Evolutionary conservation across 2,888 invertebrate species (phyloP).

Genomic region (Ramazzottius varieornatus): DNA sequence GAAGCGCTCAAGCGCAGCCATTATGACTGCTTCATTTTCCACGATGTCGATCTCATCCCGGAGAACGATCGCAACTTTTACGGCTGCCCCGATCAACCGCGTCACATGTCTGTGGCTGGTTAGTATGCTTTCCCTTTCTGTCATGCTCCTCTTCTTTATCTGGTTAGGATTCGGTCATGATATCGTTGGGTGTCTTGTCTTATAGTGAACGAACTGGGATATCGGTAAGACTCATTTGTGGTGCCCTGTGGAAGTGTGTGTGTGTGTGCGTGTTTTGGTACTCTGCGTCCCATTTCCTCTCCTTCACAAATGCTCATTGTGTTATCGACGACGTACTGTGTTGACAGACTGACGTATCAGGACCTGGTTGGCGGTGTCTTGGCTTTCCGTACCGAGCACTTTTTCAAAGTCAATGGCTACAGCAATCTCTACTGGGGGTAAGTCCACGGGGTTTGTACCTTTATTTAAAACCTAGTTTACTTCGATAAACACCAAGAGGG

Average conservation of each 20-base stretch:
- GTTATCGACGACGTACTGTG: no score
- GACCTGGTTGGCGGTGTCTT: slow-evolving; percentile 23
- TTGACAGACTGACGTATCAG: slow-evolving; percentile 19
- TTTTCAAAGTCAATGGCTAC: slow-evolving; percentile 24
- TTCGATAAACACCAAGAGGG: no score
- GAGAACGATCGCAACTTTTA: slow-evolving; percentile 20
- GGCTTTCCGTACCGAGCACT: slow-evolving; percentile 20
- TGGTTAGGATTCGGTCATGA: no score
- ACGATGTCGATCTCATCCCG: slow-evolving; percentile 23
- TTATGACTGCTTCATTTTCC: slow-evolving; percentile 19
- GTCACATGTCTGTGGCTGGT: slow-evolving; percentile 14
- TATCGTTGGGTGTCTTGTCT: no score
- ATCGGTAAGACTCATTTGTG: no score
- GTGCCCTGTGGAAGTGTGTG: no score
- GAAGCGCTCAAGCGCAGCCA: slow-evolving; percentile 14
- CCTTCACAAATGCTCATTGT: background rate
- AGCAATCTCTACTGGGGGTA: slow-evolving; percentile 23
- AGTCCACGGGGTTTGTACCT: no score
- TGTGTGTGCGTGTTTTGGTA: no score
- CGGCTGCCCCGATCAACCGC: slow-evolving; percentile 18
- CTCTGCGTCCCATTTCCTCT: background rate
- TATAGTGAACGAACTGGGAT: slow-evolving; percentile 1
- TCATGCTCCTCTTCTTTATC: no score
- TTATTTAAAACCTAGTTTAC: no score
- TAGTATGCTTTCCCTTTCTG: slow-evolving; percentile 4